Percentiles rank a stretch among this genome's conserved stretches.
These are phyloP conservation scores for Caenorhabditis sinica DNA, from an alignment of 2,888 invertebrate species.

Conservation along the genomic window DNA sequence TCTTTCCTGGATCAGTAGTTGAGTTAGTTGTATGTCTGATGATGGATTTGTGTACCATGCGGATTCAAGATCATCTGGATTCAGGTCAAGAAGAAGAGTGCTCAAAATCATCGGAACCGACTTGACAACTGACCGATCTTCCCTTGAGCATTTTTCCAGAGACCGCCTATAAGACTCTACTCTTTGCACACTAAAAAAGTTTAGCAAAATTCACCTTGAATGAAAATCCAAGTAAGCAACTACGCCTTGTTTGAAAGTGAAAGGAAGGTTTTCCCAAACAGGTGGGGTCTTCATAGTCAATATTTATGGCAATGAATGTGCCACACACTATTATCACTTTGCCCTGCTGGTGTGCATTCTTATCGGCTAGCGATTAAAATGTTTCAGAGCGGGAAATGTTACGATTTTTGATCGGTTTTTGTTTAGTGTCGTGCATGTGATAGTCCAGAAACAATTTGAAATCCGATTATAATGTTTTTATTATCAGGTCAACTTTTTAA, in stretches of 20 bases:
- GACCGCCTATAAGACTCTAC: background rate
- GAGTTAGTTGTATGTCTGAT: background rate
- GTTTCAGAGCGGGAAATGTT: no score
- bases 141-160: background rate
- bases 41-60: background rate
- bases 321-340: no score
- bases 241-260: slow-evolving; percentile 8
- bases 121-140: background rate
- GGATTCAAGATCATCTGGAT: background rate
- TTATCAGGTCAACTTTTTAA: no score
- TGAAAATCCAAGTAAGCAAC: background rate
- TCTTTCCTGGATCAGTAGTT: background rate
- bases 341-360: no score
- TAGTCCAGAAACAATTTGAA: no score
- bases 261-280: background rate
- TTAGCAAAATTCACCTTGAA: background rate
- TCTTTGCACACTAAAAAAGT: no score
- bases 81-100: background rate
- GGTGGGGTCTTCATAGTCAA: background rate
- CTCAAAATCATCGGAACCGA: background rate
- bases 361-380: no score
- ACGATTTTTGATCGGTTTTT: no score
- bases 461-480: no score
- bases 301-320: background rate
- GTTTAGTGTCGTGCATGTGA: no score